Evolutionary conservation across 2,888 invertebrate genomes (phyloP).

Genomic region (Carabus problematicus): DNA sequence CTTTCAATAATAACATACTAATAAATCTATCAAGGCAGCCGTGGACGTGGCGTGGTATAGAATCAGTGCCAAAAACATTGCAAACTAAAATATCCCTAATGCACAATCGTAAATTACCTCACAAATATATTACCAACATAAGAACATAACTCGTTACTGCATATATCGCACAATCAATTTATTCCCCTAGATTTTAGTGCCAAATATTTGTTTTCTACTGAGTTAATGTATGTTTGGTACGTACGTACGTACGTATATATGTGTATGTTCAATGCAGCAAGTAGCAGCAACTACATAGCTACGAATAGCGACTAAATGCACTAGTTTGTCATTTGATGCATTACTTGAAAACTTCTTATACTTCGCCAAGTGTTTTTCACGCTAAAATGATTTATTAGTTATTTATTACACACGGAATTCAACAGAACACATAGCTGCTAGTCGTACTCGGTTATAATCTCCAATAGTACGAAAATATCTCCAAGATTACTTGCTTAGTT

Average conservation of each 20-base stretch:
- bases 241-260: conserved; percentile 1
- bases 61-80: conserved; percentile 40
- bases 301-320: conserved; percentile 24
- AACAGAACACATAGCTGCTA: conserved; percentile 12
- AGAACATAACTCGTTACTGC: conserved; percentile 39
- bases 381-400: conserved; percentile 20
- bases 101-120: conserved; percentile 40
- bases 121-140: conserved; percentile 38
- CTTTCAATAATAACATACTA: conserved; percentile 1
- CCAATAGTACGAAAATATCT: no score
- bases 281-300: no score
- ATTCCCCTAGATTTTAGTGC: conserved; percentile 41
- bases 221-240: conserved; percentile 23
- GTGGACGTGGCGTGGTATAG: not conserved
- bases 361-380: conserved; percentile 35
- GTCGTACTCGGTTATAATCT: no score
- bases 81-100: conserved; percentile 41
- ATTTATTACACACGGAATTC: conserved; percentile 17
- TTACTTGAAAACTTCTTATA: conserved; percentile 32
- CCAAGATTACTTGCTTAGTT: no score
- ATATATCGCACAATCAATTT: conserved; percentile 38
- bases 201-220: conserved; percentile 39
- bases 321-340: conserved; percentile 36
- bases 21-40: conserved; percentile 34
- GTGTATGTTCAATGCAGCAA: not conserved